Evolutionary conservation across 2,888 invertebrate genomes (phyloP), one percentile per base, ranked within the genome.

Genomic region (Rapana venosa): DNA sequence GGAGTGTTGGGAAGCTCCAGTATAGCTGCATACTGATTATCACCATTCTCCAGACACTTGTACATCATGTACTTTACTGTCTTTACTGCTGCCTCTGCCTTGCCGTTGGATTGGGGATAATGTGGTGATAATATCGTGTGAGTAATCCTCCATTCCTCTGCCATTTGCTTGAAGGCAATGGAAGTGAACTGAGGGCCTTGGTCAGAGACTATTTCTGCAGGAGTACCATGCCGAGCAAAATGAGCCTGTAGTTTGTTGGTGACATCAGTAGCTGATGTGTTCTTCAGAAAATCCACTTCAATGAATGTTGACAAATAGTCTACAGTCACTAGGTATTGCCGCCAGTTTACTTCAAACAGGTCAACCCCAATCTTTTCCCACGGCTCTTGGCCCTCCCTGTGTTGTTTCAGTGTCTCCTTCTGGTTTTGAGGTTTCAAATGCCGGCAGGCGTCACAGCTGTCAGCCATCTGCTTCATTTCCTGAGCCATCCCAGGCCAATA

Each of bases 121-220:
- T 20, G 22, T 66, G 66, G 66, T 66, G 66, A 66, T 20, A 26
- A 66, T 58, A 47, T 90, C 1, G 58, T 89, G 85, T 91, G 92
- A 20, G 20, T 87, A 30, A 91, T 92, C 22, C 90, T 87, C 91
- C 92, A 92, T 61, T 91, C 86, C 4, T 88, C 26, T 0, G 84
- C 79, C 35, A 91, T 89, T 20, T 35, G 74, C 36, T 85, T 32
- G 85, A 91, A 92, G 47, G 89, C 86, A 0, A 30, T 32, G 30
- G 90, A 88, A 13, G 88, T 90, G 84, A 91, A 90, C 77, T 91
- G 91, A 6, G 89, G 90, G 58, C 91, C 91, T 47, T 74, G 85
- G 66, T 91, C 89, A n/a, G 84, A 81, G 47, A 88, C 70, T 11
- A 88, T 32, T n/a, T 84, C 36, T 15, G 22, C 13, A 4, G 84